Evolutionary conservation across 53 echinoderm and acorn worm species (phyloP), one percentile per base, ranked within the genome.

Genomic region (Apostichopus leukothele): DNA sequence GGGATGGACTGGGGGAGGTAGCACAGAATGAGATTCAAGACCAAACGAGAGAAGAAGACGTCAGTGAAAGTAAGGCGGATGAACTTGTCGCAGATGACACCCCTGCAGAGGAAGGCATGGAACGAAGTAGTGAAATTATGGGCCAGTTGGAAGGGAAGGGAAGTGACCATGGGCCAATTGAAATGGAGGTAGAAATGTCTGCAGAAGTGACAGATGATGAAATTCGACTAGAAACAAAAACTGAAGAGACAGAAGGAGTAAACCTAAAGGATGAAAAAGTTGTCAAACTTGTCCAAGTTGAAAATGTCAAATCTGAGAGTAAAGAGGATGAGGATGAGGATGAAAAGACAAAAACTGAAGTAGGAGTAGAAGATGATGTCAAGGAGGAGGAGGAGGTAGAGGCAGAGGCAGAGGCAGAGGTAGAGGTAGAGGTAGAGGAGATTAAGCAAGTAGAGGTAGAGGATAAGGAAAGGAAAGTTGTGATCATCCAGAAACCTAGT

Each of bases 21-120:
- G 75, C 18, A 8, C 52, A 88, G 54, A 52, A 2, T 75, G 81
- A 54, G 7, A 7, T 61, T 61, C 7, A 63, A 4, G 26, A 68
- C 55, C 83, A 83, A 61, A 88, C 14, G 18, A 83, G 52, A 20
- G 22, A 68, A 67, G 89, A 92, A 71, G 68, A 86, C n/a, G 53
- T 51, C 14, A 75, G 63, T 85, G 89, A 86, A 60, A 39, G 39
- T 39, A 39, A 39, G 39, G 39, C 3, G 86, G 61, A 66, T 23
- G 74, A 88, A 88, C 75, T 23, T 16, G 67, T 5, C 14, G 60
- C 76, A 51, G 73, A 60, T 53, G 76, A 84, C 67, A 26, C 76
- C 60, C 26, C 75, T n/a, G 75, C 5, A 52, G 50, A 79, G 52
- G 53, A 79, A 4, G 75, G 9, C 19, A 75, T 23, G 53, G 50